phyloP scores from a whole-genome alignment of 2,888 invertebrate species.

The Microdon myrmicae region DNA sequence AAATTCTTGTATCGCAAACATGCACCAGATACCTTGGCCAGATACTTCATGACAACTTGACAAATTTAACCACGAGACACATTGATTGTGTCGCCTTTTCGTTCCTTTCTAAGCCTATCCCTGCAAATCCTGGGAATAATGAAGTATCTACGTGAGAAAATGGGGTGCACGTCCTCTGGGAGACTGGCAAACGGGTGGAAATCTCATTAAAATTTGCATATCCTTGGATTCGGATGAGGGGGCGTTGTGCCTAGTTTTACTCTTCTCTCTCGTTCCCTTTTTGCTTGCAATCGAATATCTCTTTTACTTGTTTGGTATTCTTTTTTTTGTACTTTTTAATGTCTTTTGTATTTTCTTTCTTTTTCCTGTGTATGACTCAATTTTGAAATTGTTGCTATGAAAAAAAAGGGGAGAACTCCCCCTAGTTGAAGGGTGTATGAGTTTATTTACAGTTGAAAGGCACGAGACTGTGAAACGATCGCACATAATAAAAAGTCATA shows the following conservation, averaged over 20 bases:
- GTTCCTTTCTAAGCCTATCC: too few species aligned
- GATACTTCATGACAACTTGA: conserved; percentile 53
- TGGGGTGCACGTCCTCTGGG: conserved; percentile 6
- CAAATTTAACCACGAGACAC: conserved; percentile 60
- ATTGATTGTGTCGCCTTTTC: too few species aligned
- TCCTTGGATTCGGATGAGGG: conserved; percentile 13
- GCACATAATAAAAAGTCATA: conserved; percentile 47
- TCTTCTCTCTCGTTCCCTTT: neutral
- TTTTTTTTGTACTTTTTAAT: neutral
- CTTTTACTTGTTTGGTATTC: neutral
- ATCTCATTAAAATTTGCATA: conserved; percentile 48
- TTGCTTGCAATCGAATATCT: conserved; percentile 1
- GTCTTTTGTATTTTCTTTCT: conserved; percentile 7
- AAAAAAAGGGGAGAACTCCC: conserved; percentile 12
- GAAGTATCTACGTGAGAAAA: conserved; percentile 51
- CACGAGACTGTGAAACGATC: conserved; percentile 48
- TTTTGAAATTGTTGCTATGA: conserved; percentile 16
- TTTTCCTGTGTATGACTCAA: conserved; percentile 33
- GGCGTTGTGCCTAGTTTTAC: neutral
- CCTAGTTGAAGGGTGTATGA: neutral
- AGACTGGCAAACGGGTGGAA: conserved; percentile 19
- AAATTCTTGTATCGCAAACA: conserved; percentile 34
- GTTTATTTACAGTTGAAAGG: conserved; percentile 40
- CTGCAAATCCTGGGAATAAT: conserved; percentile 48
- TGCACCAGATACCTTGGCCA: conserved; percentile 47